Conservation (phyloP, 2,888 invertebrate species). For the Oscheius sp. region DNA sequence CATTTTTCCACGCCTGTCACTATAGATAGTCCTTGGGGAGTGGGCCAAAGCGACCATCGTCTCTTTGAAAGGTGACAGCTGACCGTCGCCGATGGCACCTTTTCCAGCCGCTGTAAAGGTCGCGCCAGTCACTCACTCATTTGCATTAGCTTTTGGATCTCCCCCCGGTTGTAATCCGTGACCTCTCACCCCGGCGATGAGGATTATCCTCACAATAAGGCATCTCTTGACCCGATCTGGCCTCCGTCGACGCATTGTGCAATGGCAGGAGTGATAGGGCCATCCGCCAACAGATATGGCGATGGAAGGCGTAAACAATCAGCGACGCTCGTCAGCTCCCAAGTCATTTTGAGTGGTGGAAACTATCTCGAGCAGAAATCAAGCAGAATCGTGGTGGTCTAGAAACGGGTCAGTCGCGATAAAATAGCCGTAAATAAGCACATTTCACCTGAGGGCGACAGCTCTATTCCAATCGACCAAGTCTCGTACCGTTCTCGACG, state of each 20-base stretch:
- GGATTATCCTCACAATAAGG: conserved; percentile 25
- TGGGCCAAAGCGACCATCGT: neutral
- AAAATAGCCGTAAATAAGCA: no score
- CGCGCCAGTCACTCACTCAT: conserved; percentile 22
- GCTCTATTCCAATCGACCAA: no score
- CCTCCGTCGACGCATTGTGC: conserved; percentile 20
- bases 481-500: no score
- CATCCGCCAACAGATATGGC: neutral
- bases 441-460: no score
- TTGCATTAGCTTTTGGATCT: conserved; percentile 13
- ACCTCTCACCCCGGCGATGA: conserved; percentile 19
- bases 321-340: no score
- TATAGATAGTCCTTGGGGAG: neutral
- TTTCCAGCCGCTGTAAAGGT: conserved; percentile 31
- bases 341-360: no score
- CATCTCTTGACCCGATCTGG: conserved; percentile 39
- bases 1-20: conserved; percentile 24
- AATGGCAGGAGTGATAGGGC: conserved; percentile 31
- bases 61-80: conserved; percentile 14
- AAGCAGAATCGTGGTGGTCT: no score
- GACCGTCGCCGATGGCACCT: conserved; percentile 15
- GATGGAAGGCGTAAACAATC: conserved; percentile 13
- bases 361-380: no score
- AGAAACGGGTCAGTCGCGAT: no score
- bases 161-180: conserved; percentile 19